These are phyloP conservation scores for Bettongia penicillata DNA, from an alignment of 2,113 vertebrate species.

Conservation along the genomic window DNA sequence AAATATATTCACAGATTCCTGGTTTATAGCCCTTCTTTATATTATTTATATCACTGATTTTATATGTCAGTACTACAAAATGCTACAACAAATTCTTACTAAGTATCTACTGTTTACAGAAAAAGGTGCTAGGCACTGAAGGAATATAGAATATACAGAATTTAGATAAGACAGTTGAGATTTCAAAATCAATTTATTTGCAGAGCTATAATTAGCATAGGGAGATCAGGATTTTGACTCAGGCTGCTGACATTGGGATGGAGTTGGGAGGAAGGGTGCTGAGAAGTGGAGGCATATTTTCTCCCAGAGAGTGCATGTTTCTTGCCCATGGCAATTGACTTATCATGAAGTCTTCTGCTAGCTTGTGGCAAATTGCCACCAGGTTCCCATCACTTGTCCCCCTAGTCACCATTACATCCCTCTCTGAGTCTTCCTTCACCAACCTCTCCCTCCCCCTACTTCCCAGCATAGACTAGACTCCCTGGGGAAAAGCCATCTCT, in stretches of 20 bases:
- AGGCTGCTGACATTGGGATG: not conserved
- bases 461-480: not conserved
- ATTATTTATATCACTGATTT: not conserved
- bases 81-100: not conserved
- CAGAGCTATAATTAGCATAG: not conserved
- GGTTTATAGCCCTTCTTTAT: not conserved
- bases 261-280: not conserved
- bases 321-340: not conserved
- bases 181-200: not conserved
- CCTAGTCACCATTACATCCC: not conserved
- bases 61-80: not conserved
- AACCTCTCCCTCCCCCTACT: not conserved
- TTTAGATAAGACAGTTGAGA: not conserved
- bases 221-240: not conserved
- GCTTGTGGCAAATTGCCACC: not conserved
- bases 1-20: not conserved
- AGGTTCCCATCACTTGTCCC: not conserved
- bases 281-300: not conserved
- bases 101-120: not conserved
- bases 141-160: not conserved
- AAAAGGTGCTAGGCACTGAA: not conserved
- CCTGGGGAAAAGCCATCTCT: not conserved
- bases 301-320: not conserved
- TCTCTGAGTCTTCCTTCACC: not conserved
- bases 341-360: not conserved